Base-by-base conservation (phyloP, 2,888 invertebrate genomes). In the Zaprionus obscuricornis region DNA sequence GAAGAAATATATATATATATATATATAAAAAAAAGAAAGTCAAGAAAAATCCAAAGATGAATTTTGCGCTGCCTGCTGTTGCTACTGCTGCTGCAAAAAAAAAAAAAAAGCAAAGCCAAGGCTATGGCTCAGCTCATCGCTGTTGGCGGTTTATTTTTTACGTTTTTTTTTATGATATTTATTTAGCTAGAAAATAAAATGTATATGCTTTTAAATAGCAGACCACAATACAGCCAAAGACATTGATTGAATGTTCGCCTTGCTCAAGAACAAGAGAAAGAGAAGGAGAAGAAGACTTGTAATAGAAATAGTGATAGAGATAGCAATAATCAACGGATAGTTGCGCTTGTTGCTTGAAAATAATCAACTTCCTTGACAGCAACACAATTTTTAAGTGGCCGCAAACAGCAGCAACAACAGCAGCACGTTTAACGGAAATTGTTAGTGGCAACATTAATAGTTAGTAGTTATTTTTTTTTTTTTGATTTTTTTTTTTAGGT, bases 181-280 rank as follows among this genome's bases (percentile, higher is more conserved):
- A 72, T 68, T 74, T 74, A n/a, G 66, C 45, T 55, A 51, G 57
- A 63, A n/a, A 56, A 70, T 74, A 66, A 64, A 79, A 67, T 68
- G 42, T 68, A 51, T 60, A 57, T 54, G 65, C 67, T 54, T 57
- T 46, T 66, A 56, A 65, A 47, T 31, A 27, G 34, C 59, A 34
- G 33, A 40, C 62, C 68, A 31, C 52, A 46, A 34, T 33, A 26
- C 20, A 40, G 47, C 46, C 29, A 16, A 42, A 37, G 47, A 51
- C 67, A 45, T 34, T 56, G 73, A 68, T 75, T 72, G 60, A 54
- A 51, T 10, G 31, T n/a, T n/a, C n/a, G n/a, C n/a, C n/a, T n/a
- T n/a, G n/a, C n/a, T n/a, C n/a, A n/a, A n/a, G n/a, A n/a, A n/a
- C n/a, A 8, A n/a, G 11, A 42, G 8, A 31, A 24, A 13, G 33